These are phyloP conservation scores for Idaea straminata DNA, from an alignment of 2,888 invertebrate genomes.

Conservation along the genomic window DNA sequence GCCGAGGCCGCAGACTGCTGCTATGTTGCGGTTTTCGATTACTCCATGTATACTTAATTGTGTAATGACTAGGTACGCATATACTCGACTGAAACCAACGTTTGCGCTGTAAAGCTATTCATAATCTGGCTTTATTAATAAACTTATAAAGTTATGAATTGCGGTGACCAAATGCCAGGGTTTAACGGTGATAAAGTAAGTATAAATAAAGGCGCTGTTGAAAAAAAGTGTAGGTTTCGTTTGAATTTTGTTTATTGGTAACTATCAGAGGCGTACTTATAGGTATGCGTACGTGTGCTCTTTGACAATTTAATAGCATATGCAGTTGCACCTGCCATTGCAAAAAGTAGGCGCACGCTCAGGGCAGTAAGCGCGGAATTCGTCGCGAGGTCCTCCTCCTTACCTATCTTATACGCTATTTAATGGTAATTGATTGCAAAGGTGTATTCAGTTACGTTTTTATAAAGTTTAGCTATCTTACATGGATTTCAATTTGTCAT, in stretches of 20 bases:
- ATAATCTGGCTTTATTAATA: constrained; percentile 45
- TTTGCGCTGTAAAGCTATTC: constrained; percentile 38
- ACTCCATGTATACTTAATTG: constrained; percentile 45
- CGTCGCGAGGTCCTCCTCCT: constrained; percentile 67
- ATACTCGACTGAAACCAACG: constrained; percentile 43
- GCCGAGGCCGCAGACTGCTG: constrained; percentile 53
- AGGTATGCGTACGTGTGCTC: constrained; percentile 62
- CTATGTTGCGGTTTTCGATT: constrained; percentile 70
- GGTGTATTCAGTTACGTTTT: constrained; percentile 64
- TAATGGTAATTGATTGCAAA: constrained; percentile 78
- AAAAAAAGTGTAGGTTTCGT: constrained; percentile 27
- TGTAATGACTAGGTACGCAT: constrained; percentile 51
- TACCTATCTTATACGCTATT: constrained; percentile 73
- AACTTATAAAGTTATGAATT: constrained; percentile 46
- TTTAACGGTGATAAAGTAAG: constrained; percentile 8
- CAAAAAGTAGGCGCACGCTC: constrained; percentile 78
- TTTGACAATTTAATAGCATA: constrained; percentile 81
- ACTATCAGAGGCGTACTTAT: constrained; percentile 55
- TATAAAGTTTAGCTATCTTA: constrained; percentile 47
- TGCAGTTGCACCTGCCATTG: constrained; percentile 73
- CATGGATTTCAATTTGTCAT: constrained; percentile 39
- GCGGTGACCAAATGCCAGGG: constrained; percentile 43
- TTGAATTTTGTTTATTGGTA: constrained; percentile 68
- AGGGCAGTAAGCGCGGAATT: constrained; percentile 74
- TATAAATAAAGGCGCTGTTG: not conserved